Conservation (phyloP, 1,140 invertebrate genomes). For the Maniola jurtina region DNA sequence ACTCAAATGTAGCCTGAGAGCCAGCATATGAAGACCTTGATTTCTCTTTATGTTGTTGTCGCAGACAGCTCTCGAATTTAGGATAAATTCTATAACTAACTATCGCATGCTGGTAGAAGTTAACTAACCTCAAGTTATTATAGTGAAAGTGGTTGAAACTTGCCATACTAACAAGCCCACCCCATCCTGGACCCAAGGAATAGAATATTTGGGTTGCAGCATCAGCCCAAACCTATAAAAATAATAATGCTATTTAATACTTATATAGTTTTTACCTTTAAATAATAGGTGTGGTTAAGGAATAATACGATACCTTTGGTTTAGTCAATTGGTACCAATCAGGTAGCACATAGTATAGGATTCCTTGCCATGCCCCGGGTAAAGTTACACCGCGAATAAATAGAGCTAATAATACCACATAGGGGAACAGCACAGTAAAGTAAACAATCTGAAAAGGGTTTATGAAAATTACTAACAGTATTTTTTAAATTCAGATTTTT, state of each 20-base stretch:
- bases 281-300: background rate
- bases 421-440: slow-evolving; percentile 91
- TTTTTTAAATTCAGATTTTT: no score
- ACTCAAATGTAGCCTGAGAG: no score
- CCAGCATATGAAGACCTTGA: no score
- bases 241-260: background rate
- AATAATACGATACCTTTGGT: slow-evolving; percentile 75
- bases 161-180: slow-evolving; percentile 92
- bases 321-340: slow-evolving; percentile 87
- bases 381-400: slow-evolving; percentile 88
- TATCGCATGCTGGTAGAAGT: background rate
- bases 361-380: slow-evolving; percentile 87
- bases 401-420: slow-evolving; percentile 86
- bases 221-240: slow-evolving; percentile 91
- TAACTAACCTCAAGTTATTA: slow-evolving; percentile 86
- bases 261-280: background rate
- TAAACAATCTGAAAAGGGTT: slow-evolving; percentile 84
- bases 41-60: no score
- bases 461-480: no score
- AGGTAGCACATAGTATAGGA: slow-evolving; percentile 90
- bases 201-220: slow-evolving; percentile 95
- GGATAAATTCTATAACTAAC: no score
- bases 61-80: no score
- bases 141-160: slow-evolving; percentile 94
- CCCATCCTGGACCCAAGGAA: slow-evolving; percentile 94